phyloP scores from a whole-genome alignment of 2,797 vertebrate species.

The Taenioides sp. region DNA sequence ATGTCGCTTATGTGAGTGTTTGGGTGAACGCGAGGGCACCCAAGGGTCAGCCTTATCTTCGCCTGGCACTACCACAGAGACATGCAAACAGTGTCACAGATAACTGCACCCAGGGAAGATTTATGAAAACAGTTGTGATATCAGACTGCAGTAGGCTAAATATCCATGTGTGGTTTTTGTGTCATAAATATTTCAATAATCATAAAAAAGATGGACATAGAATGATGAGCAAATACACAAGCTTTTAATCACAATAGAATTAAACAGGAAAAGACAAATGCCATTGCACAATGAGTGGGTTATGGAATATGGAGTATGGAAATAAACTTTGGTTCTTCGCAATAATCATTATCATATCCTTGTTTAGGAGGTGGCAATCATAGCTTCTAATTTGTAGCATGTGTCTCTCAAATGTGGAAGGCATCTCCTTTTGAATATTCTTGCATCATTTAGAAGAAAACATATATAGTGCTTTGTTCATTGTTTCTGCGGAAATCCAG shows the following conservation, averaged over 20 bases:
- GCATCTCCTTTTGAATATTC: no score
- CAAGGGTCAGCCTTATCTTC: conserved; percentile 51
- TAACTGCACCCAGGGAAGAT: conserved; percentile 15
- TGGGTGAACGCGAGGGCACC: conserved; percentile 40
- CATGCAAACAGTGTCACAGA: conserved; percentile 29
- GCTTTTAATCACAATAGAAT: background rate
- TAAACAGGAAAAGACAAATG: background rate
- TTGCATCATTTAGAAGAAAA: no score
- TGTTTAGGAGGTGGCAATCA: background rate
- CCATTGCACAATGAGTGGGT: background rate
- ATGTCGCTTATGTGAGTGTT: conserved; percentile 45
- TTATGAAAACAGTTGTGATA: conserved; percentile 11
- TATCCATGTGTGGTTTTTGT: background rate
- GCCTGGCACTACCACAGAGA: conserved; percentile 30
- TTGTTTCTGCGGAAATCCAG: no score
- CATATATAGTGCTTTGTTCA: no score
- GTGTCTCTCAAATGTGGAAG: no score
- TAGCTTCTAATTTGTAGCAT: no score
- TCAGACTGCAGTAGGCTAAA: conserved; percentile 11
- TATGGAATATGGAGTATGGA: background rate
- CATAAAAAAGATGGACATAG: background rate
- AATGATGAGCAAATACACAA: background rate
- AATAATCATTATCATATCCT: background rate
- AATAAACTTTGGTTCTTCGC: background rate
- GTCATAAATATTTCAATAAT: background rate